These are phyloP conservation scores for Axis porcinus DNA, from an alignment of 2,113 vertebrate species.

Conservation along the genomic window DNA sequence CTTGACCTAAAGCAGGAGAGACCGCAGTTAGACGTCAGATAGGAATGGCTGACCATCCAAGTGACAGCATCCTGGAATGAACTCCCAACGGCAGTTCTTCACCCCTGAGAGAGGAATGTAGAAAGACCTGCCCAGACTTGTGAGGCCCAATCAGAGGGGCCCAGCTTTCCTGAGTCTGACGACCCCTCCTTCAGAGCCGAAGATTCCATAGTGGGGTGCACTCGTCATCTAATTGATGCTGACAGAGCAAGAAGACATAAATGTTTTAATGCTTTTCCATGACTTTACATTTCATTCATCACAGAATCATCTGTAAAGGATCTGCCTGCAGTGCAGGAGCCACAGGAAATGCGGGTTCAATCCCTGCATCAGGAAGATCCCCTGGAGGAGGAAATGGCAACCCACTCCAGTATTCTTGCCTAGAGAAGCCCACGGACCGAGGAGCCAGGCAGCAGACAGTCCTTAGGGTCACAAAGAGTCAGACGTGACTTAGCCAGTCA, in stretches of 20 bases:
- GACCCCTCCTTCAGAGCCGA: not conserved
- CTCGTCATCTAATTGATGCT: rapidly evolving
- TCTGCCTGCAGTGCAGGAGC: not conserved
- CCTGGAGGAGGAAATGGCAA: not conserved
- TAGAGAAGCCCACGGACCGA: not conserved
- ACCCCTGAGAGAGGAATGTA: slow-evolving; percentile 26
- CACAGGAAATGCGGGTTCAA: not conserved
- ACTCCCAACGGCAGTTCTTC: not conserved
- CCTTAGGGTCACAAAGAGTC: not conserved
- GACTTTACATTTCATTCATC: not conserved
- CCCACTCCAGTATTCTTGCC: not conserved
- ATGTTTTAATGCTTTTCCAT: not conserved
- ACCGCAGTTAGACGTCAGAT: not conserved
- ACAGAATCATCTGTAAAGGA: not conserved
- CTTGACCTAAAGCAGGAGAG: slow-evolving; percentile 11
- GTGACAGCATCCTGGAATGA: not conserved
- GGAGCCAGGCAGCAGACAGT: not conserved
- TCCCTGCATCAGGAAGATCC: not conserved
- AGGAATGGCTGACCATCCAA: not conserved
- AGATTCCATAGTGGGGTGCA: not conserved
- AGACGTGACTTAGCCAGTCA: not conserved
- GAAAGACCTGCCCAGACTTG: slow-evolving; percentile 8
- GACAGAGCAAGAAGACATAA: not conserved
- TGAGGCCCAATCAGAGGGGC: not conserved
- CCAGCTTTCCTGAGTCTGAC: not conserved